These are phyloP conservation scores for Callimico goeldii DNA, from an alignment of 2,797 vertebrate genomes.

Conservation along the genomic window DNA sequence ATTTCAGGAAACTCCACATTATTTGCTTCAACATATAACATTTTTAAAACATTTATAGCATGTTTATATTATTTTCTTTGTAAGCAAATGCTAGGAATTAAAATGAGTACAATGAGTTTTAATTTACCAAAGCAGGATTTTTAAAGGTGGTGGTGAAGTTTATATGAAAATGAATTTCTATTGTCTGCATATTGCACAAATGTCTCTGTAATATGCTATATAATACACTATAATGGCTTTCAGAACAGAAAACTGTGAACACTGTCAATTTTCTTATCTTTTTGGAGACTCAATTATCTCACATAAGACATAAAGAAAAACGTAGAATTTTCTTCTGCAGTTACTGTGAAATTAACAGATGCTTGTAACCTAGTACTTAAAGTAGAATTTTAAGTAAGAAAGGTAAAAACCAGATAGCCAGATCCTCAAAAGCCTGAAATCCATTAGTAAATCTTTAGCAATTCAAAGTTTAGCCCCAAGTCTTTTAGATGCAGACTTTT, in stretches of 20 bases:
- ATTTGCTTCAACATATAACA: neutral
- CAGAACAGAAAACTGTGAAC: neutral
- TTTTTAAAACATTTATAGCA: neutral
- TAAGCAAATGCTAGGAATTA: neutral
- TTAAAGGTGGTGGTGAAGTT: constrained; percentile 23
- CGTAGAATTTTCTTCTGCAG: neutral
- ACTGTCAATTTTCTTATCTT: neutral
- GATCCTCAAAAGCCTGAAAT: neutral
- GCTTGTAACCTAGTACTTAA: neutral
- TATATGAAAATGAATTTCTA: constrained; percentile 36
- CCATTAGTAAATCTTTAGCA: neutral
- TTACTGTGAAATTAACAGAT: constrained; percentile 11
- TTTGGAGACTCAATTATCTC: neutral
- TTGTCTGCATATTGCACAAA: neutral
- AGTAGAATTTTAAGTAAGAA: constrained; percentile 49
- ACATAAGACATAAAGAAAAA: constrained; percentile 2
- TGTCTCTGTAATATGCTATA: neutral
- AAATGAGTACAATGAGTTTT: constrained; percentile 32
- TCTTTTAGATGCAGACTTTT: neutral
- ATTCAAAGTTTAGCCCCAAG: neutral
- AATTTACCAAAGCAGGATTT: neutral
- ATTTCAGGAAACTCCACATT: neutral
- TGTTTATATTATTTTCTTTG: neutral
- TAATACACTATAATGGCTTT: neutral
- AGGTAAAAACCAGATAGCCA: neutral